Conservation (phyloP, 2,888 invertebrate species). For the Napeogenes inachia region DNA sequence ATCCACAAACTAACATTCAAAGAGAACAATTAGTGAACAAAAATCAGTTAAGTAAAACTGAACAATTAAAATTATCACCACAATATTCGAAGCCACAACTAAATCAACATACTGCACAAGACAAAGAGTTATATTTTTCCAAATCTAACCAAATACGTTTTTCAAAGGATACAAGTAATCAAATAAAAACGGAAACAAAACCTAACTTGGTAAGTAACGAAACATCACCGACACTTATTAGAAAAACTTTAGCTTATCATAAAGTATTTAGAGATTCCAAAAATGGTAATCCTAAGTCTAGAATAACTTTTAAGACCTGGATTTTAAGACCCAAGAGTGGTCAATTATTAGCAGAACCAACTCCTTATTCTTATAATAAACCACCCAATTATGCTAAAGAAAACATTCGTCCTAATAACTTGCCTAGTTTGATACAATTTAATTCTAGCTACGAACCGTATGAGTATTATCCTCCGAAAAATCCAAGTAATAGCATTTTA, state of each 20-base stretch:
- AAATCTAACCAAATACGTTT: slow-evolving; percentile 42
- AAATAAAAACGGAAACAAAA: slow-evolving; percentile 49
- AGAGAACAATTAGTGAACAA: slow-evolving; percentile 39
- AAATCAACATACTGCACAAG: slow-evolving; percentile 34
- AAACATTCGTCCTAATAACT: slow-evolving; percentile 39
- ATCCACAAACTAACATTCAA: slow-evolving; percentile 36
- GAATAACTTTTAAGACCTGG: slow-evolving; percentile 69
- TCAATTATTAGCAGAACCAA: slow-evolving; percentile 48
- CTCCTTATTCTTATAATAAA: slow-evolving; percentile 50
- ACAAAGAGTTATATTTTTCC: slow-evolving; percentile 47
- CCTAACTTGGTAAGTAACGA: slow-evolving; percentile 67
- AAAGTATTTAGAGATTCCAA: slow-evolving; percentile 55
- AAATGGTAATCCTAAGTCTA: slow-evolving; percentile 55
- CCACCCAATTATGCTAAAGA: slow-evolving; percentile 42
- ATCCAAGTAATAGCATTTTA: slow-evolving; percentile 41
- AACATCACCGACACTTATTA: slow-evolving; percentile 53
- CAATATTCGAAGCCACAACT: slow-evolving; percentile 46
- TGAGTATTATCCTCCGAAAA: slow-evolving; percentile 33
- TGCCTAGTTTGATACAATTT: neutral
- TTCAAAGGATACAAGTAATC: slow-evolving; percentile 40
- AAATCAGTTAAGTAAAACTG: slow-evolving; percentile 30
- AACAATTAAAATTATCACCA: slow-evolving; percentile 36
- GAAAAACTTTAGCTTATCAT: slow-evolving; percentile 61
- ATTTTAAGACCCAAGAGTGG: slow-evolving; percentile 62
- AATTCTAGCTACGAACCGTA: slow-evolving; percentile 5